phyloP scores from a whole-genome alignment of 2,113 vertebrate species.

The Mohoua ochrocephala region DNA sequence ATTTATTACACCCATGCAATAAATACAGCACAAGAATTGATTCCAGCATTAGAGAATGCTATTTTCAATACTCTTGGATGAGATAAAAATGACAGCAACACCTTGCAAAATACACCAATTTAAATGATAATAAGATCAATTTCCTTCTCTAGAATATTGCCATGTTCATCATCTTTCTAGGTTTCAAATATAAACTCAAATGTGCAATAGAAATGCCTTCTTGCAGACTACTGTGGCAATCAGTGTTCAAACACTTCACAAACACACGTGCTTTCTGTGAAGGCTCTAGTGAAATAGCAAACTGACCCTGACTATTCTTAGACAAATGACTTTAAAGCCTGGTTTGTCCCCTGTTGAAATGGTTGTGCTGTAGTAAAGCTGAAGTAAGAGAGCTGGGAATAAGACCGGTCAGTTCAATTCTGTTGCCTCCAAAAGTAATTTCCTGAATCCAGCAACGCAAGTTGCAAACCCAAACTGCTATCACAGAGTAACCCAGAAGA shows the following conservation, averaged over 20 bases:
- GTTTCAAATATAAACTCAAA: neutral
- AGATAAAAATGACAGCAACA: neutral
- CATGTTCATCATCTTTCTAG: neutral
- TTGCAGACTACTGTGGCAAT: neutral
- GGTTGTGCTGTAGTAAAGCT: neutral
- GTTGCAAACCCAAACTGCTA: neutral
- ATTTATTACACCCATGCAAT: neutral
- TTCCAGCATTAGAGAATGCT: neutral
- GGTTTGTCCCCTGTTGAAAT: neutral
- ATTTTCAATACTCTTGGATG: neutral
- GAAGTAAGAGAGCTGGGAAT: neutral
- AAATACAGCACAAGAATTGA: neutral
- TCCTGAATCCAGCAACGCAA: neutral
- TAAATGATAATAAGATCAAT: neutral
- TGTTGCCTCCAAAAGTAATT: constrained; percentile 8
- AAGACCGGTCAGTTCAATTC: neutral
- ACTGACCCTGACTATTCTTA: neutral
- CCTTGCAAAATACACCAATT: neutral
- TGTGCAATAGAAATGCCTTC: neutral
- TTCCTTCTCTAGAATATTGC: neutral
- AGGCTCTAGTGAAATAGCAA: neutral
- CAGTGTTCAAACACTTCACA: neutral
- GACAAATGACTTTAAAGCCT: neutral
- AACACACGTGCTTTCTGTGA: neutral
- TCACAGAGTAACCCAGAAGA: constrained; percentile 51